Conservation (phyloP, 2,888 invertebrate species). For the Notocelia uddmanniana region DNA sequence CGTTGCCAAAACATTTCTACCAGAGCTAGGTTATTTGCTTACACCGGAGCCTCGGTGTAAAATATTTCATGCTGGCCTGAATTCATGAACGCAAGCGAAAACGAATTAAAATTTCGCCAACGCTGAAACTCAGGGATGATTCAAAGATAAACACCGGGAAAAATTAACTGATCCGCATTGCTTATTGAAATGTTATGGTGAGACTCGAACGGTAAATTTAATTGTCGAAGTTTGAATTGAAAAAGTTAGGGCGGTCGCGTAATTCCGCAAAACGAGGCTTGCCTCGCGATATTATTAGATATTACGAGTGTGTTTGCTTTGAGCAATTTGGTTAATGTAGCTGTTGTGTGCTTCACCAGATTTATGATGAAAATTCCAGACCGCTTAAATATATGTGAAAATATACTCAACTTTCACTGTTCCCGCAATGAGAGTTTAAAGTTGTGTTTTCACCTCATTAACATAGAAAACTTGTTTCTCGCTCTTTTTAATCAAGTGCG, state of each 20-base stretch:
- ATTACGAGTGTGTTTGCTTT: conserved; percentile 44
- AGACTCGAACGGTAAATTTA: conserved; percentile 77
- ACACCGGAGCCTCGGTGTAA: neutral
- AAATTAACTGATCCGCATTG: conserved; percentile 64
- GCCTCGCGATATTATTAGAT: conserved; percentile 44
- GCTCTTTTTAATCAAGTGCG: neutral
- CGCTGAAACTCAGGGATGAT: conserved; percentile 45
- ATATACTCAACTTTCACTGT: conserved; percentile 27
- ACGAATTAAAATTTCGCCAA: conserved; percentile 26
- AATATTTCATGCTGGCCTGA: conserved; percentile 8
- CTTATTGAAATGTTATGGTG: conserved; percentile 80
- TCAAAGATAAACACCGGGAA: conserved; percentile 54
- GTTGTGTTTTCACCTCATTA: conserved; percentile 5
- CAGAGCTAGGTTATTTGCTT: neutral
- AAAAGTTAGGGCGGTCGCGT: conserved; percentile 81
- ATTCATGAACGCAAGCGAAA: conserved; percentile 16
- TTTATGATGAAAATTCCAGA: conserved; percentile 37
- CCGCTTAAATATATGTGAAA: conserved; percentile 33
- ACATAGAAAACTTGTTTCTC: neutral
- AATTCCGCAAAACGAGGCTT: conserved; percentile 62
- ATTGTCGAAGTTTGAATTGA: conserved; percentile 84
- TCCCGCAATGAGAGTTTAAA: conserved; percentile 9
- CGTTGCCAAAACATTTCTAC: neutral
- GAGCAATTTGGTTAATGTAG: conserved; percentile 45
- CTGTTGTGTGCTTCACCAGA: conserved; percentile 39